Evolutionary conservation across 1,140 invertebrate species (phyloP).

Genomic region (Papilio dardanus): DNA sequence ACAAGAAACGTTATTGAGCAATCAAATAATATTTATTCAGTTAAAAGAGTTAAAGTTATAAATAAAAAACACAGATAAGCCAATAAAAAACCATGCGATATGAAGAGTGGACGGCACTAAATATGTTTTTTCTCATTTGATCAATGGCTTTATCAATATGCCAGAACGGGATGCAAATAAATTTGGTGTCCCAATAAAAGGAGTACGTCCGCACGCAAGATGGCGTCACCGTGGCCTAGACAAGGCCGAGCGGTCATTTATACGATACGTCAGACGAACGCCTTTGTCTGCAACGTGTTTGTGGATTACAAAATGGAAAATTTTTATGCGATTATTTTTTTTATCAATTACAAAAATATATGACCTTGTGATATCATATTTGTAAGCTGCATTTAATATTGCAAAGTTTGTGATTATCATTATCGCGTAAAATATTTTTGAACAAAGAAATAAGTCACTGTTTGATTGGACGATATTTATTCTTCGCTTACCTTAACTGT

Average conservation of each 20-base stretch:
- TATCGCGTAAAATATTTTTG: conserved; percentile 17
- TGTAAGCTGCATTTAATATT: conserved; percentile 34
- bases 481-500: not conserved
- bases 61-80: not conserved
- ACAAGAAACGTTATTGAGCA: not conserved
- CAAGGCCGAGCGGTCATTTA: conserved; percentile 79
- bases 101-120: not conserved
- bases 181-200: conserved; percentile 71
- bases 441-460: not conserved
- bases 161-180: conserved; percentile 55
- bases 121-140: conserved; percentile 51
- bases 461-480: not conserved
- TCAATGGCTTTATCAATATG: conserved; percentile 39
- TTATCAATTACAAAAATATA: conserved; percentile 12
- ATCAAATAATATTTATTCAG: not conserved
- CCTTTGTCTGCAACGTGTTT: conserved; percentile 61
- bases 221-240: conserved; percentile 80
- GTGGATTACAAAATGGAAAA: conserved; percentile 45
- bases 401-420: not conserved
- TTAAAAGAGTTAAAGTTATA: not conserved
- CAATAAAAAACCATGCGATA: conserved; percentile 10
- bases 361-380: conserved; percentile 15
- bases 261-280: conserved; percentile 71
- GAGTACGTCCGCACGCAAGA: conserved; percentile 67
- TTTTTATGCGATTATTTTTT: conserved; percentile 32